These are phyloP conservation scores for Lithophane ornitopus DNA, from an alignment of 2,888 invertebrate species.

Conservation along the genomic window DNA sequence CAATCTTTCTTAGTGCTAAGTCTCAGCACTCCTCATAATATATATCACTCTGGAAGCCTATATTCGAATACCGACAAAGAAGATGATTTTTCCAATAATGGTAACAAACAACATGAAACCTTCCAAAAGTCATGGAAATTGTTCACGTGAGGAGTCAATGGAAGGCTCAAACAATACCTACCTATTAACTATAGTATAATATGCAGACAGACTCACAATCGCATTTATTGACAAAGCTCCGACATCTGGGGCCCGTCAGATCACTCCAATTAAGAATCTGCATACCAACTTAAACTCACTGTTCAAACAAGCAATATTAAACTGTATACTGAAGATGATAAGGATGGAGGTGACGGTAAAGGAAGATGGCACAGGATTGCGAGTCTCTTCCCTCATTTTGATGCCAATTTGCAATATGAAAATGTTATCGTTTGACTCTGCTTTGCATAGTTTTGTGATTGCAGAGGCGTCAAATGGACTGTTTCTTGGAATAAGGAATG, in stretches of 20 bases:
- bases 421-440: slow-evolving; percentile 67
- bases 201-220: slow-evolving; percentile 72
- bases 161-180: slow-evolving; percentile 72
- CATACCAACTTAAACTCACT: slow-evolving; percentile 56
- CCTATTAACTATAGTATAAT: slow-evolving; percentile 63
- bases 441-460: slow-evolving; percentile 49
- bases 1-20: neutral
- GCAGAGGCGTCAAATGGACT: slow-evolving; percentile 21
- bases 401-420: slow-evolving; percentile 76
- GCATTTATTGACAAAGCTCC: slow-evolving; percentile 81
- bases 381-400: slow-evolving; percentile 69
- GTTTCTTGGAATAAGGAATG: slow-evolving; percentile 12
- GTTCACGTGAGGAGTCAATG: slow-evolving; percentile 69
- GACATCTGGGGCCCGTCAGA: slow-evolving; percentile 78
- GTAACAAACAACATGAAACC: neutral
- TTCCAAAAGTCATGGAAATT: slow-evolving; percentile 16
- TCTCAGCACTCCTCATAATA: neutral
- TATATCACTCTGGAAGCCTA: neutral
- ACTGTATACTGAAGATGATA: slow-evolving; percentile 54
- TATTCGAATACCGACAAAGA: neutral
- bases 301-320: slow-evolving; percentile 50
- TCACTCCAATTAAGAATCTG: slow-evolving; percentile 80
- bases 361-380: slow-evolving; percentile 41
- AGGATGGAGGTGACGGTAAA: slow-evolving; percentile 34
- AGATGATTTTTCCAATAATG: neutral